Percentiles rank a stretch among this genome's conserved stretches.
Evolutionary conservation across 2,113 vertebrate species (phyloP).

Genomic region (Larimichthys crocea): DNA sequence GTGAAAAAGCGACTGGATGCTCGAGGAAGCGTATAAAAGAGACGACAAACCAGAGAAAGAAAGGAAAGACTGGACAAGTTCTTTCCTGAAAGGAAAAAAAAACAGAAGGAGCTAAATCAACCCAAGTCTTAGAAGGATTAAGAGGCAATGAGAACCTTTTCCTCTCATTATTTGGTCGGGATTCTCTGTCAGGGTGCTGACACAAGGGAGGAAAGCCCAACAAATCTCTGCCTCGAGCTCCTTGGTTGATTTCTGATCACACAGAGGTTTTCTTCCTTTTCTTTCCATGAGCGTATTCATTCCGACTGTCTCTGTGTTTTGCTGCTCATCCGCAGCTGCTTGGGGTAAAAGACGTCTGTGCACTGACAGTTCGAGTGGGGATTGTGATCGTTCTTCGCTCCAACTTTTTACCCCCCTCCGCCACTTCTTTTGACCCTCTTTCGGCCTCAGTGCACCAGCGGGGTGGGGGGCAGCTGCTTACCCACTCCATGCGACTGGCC

Average conservation of each 20-base stretch:
- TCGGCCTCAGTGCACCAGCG: conserved; percentile 15
- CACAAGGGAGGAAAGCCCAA: conserved; percentile 52
- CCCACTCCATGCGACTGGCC: conserved; percentile 4
- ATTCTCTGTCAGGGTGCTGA: conserved; percentile 56
- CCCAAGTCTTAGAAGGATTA: conserved; percentile 20
- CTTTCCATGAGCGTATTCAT: conserved; percentile 28
- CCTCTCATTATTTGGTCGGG: conserved; percentile 34
- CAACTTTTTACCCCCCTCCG: conserved; percentile 51
- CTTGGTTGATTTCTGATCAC: conserved; percentile 47
- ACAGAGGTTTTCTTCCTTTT: conserved; percentile 30
- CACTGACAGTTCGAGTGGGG: conserved; percentile 41
- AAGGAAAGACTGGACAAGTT: conserved; percentile 46
- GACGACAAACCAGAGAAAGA: conserved; percentile 17
- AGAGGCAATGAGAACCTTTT: conserved; percentile 33
- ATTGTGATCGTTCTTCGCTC: conserved; percentile 24
- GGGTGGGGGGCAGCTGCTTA: conserved; percentile 25
- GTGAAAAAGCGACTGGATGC: conserved; percentile 40
- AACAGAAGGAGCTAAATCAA: conserved; percentile 33
- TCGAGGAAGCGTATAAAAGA: conserved; percentile 33
- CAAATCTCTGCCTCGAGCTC: conserved; percentile 57
- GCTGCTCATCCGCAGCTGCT: conserved; percentile 36
- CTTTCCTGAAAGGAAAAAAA: conserved; percentile 32
- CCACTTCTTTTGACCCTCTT: conserved; percentile 59
- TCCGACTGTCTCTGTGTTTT: conserved; percentile 23
- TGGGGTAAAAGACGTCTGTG: conserved; percentile 37